Evolutionary conservation across 2,797 vertebrate genomes (phyloP).

Genomic region (Anabacerthia variegaticeps): DNA sequence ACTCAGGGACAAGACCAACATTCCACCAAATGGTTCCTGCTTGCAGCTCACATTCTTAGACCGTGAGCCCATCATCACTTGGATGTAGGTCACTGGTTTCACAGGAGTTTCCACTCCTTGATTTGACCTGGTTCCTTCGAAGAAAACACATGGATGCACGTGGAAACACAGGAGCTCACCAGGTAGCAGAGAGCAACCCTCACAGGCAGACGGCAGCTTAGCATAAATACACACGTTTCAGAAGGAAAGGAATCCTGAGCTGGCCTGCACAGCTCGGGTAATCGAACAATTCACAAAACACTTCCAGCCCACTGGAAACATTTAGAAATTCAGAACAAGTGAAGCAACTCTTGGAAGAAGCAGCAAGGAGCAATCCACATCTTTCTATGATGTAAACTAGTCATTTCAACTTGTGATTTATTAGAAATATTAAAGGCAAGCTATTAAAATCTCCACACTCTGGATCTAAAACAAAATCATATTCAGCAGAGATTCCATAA

Average conservation of each 20-base stretch:
- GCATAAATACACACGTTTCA: background rate
- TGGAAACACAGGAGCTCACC: background rate
- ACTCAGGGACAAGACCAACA: background rate
- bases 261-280: background rate
- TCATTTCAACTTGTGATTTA: constrained; percentile 44
- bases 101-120: background rate
- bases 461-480: constrained; percentile 8
- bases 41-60: background rate
- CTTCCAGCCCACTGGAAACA: constrained; percentile 35
- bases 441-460: constrained; percentile 18
- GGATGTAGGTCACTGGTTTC: background rate
- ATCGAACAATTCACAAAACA: constrained; percentile 42
- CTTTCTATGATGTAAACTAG: constrained; percentile 49
- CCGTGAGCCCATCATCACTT: background rate
- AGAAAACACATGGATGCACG: background rate
- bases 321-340: constrained; percentile 60
- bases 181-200: background rate
- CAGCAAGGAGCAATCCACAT: constrained; percentile 11
- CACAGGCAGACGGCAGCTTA: accelerated
- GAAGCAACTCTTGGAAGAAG: constrained; percentile 61
- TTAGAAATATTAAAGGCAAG: constrained; percentile 29
- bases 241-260: background rate
- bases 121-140: background rate
- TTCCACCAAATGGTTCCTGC: background rate
- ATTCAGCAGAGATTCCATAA: background rate